phyloP scores from a whole-genome alignment of 2,888 invertebrate genomes.

The Drosophila multiciliata region DNA sequence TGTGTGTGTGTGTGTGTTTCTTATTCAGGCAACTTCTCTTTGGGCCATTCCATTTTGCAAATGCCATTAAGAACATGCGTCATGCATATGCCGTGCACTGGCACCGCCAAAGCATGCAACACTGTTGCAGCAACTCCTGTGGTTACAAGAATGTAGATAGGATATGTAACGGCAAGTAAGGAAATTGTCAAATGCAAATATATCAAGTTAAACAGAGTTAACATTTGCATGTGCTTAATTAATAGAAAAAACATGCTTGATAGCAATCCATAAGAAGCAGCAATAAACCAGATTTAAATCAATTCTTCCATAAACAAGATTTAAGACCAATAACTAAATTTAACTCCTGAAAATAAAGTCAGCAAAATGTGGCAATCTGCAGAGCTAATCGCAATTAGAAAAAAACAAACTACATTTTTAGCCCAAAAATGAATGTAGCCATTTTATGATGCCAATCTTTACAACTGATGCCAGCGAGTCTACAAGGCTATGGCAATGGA shows the following conservation, averaged over 20 bases:
- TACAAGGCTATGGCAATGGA: neutral
- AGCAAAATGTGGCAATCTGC: neutral
- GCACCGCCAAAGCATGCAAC: constrained; percentile 13
- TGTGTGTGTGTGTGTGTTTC: constrained; percentile 41
- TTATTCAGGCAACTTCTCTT: constrained; percentile 58
- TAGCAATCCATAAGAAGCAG: neutral
- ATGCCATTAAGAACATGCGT: constrained; percentile 68
- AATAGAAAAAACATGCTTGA: neutral
- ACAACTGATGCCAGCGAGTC: neutral
- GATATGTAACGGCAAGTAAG: neutral
- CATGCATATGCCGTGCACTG: constrained; percentile 63
- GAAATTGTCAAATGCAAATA: constrained; percentile 1
- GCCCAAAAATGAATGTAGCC: neutral
- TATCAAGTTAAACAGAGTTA: neutral
- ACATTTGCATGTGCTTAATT: neutral
- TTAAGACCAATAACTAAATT: neutral
- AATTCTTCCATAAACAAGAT: neutral
- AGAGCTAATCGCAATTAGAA: neutral
- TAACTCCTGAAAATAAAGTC: neutral
- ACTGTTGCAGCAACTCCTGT: constrained; percentile 26
- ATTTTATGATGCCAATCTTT: neutral
- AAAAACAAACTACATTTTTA: neutral
- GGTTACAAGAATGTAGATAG: constrained; percentile 18
- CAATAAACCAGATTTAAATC: neutral
- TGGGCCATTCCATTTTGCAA: constrained; percentile 47